Percentiles rank a stretch among this genome's conserved stretches.
These are phyloP conservation scores for Neomorphus geoffroyi DNA, from an alignment of 2,797 vertebrate genomes.

Conservation along the genomic window DNA sequence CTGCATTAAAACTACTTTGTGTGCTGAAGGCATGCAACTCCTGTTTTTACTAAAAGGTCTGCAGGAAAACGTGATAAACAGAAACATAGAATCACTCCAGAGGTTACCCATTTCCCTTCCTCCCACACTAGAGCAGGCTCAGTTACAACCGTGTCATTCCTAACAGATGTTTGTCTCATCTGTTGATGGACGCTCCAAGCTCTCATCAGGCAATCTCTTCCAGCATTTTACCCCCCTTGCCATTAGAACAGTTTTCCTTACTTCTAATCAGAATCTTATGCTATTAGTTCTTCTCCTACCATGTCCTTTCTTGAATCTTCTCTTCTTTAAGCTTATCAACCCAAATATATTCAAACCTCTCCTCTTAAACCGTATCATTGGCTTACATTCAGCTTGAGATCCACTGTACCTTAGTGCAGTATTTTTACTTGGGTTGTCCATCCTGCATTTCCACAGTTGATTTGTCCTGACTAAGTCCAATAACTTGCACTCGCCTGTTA, in stretches of 20 bases:
- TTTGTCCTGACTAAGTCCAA: background rate
- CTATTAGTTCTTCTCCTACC: background rate
- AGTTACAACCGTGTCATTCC: conserved; percentile 26
- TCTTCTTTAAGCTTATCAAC: background rate
- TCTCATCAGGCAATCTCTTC: conserved; percentile 6
- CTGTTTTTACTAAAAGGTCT: background rate
- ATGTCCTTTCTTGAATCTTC: background rate
- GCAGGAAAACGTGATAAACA: conserved; percentile 27
- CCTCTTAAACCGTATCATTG: background rate
- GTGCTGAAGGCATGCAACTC: background rate
- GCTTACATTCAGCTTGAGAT: background rate
- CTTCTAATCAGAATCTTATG: background rate
- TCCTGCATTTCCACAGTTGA: background rate
- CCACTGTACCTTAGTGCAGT: background rate
- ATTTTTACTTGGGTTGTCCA: background rate
- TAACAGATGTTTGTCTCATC: conserved; percentile 42
- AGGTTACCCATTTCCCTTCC: background rate
- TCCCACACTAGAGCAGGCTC: background rate
- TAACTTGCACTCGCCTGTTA: background rate
- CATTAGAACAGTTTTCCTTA: background rate
- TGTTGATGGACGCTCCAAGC: conserved; percentile 1
- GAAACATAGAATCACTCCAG: conserved; percentile 14
- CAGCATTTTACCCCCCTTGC: background rate
- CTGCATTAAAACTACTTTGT: background rate
- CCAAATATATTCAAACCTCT: background rate